Evolutionary conservation across 2,113 vertebrate species (phyloP).

Genomic region (Danio rerio): GRCz12tu NC_133176.1:17288501-17289000

Average conservation of each 20-base stretch:
- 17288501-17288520: no score
- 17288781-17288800: constrained; percentile 31
- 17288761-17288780: constrained; percentile 10
- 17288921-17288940: no score
- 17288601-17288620: no score
- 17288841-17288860: not conserved
- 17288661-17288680: constrained; percentile 1
- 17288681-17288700: not conserved
- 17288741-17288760: not conserved
- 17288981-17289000: no score
- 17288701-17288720: constrained; percentile 10
- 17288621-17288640: constrained; percentile 31
- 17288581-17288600: no score
- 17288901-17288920: not conserved
- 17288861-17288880: not conserved
- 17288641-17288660: constrained; percentile 42
- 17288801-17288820: constrained; percentile 12
- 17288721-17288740: constrained; percentile 10
- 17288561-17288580: no score
- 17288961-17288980: no score
- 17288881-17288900: not conserved
- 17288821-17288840: constrained; percentile 24
- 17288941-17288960: no score
- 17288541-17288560: no score
- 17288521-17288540: no score